Conservation (phyloP, 2,888 invertebrate species). For the Thera britannica region DNA sequence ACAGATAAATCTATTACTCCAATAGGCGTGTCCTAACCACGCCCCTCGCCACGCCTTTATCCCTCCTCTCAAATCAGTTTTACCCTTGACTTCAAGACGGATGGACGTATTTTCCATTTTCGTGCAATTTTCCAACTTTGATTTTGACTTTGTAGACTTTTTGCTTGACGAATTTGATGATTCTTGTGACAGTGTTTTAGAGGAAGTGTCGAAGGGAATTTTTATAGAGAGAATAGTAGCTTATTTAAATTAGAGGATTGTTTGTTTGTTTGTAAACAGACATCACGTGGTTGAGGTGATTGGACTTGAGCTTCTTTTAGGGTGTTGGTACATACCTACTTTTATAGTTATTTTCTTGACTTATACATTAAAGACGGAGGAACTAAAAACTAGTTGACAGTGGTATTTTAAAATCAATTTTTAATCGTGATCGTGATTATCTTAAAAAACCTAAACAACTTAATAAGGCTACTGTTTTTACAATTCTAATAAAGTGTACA, state of each 20-base stretch:
- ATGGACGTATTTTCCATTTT: constrained; percentile 25
- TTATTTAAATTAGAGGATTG: constrained; percentile 26
- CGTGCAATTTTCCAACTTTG: constrained; percentile 19
- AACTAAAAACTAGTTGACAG: neutral
- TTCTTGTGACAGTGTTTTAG: neutral
- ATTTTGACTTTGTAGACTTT: constrained; percentile 7
- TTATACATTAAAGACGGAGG: neutral
- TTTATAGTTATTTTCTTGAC: neutral
- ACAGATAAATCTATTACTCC: constrained; percentile 28
- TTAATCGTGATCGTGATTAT: too few species aligned
- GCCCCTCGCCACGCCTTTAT: constrained; percentile 26
- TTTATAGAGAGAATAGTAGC: neutral
- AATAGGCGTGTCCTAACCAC: constrained; percentile 34
- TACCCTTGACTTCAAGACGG: constrained; percentile 13
- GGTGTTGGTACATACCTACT: neutral
- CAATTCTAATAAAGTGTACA: too few species aligned
- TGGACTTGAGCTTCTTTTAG: constrained; percentile 10
- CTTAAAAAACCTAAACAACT: too few species aligned
- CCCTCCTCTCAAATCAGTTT: constrained; percentile 34
- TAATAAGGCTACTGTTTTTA: too few species aligned
- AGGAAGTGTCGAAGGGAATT: neutral
- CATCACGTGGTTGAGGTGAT: constrained; percentile 46
- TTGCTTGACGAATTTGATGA: constrained; percentile 3
- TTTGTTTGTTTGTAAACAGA: constrained; percentile 54
- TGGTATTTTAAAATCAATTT: too few species aligned